Evolutionary conservation across 1,140 invertebrate species (phyloP).

Genomic region (Ladona fulva): DNA sequence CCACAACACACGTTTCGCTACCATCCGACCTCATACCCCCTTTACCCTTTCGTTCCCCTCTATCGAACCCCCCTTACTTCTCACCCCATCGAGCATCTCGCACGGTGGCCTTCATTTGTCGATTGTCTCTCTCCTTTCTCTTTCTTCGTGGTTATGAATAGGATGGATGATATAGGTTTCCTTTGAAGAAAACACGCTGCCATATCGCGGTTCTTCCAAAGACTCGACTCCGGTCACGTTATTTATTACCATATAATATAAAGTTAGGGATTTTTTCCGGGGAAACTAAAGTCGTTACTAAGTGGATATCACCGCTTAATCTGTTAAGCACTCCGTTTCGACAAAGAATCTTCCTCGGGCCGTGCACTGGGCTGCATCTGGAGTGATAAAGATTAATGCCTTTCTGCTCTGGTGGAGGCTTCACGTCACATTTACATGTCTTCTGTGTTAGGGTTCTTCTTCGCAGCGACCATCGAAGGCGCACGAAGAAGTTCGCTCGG

Average conservation of each 20-base stretch:
- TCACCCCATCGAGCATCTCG: background rate
- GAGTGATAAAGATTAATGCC: background rate
- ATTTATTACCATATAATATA: background rate
- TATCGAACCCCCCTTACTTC: background rate
- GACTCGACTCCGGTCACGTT: background rate
- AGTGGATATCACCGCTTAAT: background rate
- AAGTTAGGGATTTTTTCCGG: background rate
- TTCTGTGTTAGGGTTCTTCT: too few relatives aligned
- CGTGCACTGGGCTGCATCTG: background rate
- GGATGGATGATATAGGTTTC: background rate
- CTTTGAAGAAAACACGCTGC: background rate
- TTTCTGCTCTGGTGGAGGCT: background rate
- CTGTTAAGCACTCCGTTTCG: background rate
- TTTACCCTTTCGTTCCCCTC: background rate
- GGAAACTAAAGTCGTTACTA: background rate
- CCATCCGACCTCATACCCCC: background rate
- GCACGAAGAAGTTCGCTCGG: too few relatives aligned
- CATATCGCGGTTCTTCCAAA: background rate
- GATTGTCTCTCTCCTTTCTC: background rate
- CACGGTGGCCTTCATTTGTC: conserved; percentile 6
- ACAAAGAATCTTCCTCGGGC: background rate
- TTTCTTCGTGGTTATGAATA: background rate
- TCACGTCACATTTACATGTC: too few relatives aligned
- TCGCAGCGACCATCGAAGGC: too few relatives aligned
- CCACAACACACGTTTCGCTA: background rate